phyloP scores from a whole-genome alignment of 2,797 vertebrate genomes.

The Orientallactaga sibirica region DNA sequence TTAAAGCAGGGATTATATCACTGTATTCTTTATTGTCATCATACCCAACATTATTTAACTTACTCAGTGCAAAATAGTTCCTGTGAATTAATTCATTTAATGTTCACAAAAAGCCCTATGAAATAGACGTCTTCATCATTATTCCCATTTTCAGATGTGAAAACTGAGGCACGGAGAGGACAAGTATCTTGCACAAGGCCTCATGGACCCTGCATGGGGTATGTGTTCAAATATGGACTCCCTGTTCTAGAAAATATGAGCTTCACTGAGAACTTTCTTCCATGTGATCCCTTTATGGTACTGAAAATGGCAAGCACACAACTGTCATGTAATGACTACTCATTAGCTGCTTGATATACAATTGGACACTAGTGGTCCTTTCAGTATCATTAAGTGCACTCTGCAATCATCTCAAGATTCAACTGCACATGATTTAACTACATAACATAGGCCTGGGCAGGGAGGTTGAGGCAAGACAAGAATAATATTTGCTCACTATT shows the following conservation, averaged over 20 bases:
- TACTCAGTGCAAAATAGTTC: neutral
- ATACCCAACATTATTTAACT: constrained; percentile 31
- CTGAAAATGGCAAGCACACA: neutral
- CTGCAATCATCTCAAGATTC: constrained; percentile 5
- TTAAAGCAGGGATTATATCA: neutral
- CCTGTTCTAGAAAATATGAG: neutral
- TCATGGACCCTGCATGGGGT: neutral
- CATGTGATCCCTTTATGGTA: neutral
- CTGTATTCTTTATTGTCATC: neutral
- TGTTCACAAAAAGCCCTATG: neutral
- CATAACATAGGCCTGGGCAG: neutral
- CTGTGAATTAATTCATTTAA: neutral
- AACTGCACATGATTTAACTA: neutral
- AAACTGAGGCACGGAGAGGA: neutral
- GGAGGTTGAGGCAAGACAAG: neutral
- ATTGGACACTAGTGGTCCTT: neutral
- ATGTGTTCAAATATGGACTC: neutral
- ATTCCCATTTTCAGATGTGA: neutral
- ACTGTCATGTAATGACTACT: neutral
- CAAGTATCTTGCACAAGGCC: neutral
- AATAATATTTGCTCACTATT: constrained; percentile 31
- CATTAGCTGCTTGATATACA: neutral
- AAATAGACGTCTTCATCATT: neutral
- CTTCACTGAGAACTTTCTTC: neutral
- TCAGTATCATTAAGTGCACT: neutral